Evolutionary conservation across 1,140 invertebrate genomes (phyloP), one percentile per base, ranked within the genome.

Genomic region (Whitmania pigra): DNA sequence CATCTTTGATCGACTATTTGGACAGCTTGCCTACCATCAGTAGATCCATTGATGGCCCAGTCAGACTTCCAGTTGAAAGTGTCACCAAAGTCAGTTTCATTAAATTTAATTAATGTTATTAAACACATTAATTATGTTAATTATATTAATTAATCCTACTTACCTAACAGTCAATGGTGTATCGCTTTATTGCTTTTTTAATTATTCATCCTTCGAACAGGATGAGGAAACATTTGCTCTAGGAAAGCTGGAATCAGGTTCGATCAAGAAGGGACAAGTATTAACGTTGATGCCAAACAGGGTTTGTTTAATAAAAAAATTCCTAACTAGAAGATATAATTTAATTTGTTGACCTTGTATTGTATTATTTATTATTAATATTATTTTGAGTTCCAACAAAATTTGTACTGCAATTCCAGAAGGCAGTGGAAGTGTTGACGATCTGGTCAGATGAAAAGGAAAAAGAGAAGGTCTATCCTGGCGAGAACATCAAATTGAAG

Each of bases 221-320:
- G 97, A 99, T 80, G 99, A 99, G 95, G 97, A 97, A 74, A 99
- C 96, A 40, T 92, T 99, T 31, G 89, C 99, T 18, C 91, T 98
- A 87, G 97, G 97, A 18, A 99, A 99, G 85, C 91, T 99, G 27
- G 97, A 99, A 84, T 93, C 93, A 9, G 97, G 97, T 18, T 87
- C 87, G 77, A 90, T 94, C 76, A 88, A 88, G 77, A 95, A 95
- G 81, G 91, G 93, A 72, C 91, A 94, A 82, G 90, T 88, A 74
- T 81, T 99, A 57, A 83, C 95, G 63, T 87, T 99, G 20, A 99
- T 99, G 96, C 96, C 97, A 75, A 99, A 99, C 83, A 91, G 91
- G 86, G 92, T 95, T 84, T 86, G 86, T 76, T 69, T 73, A 27
- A 71, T 76, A 31, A 63, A 20, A 74, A 25, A 49, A 66, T n/a